Evolutionary conservation across 2,797 vertebrate genomes (phyloP).

Genomic region (Buphagus erythrorhynchus): DNA sequence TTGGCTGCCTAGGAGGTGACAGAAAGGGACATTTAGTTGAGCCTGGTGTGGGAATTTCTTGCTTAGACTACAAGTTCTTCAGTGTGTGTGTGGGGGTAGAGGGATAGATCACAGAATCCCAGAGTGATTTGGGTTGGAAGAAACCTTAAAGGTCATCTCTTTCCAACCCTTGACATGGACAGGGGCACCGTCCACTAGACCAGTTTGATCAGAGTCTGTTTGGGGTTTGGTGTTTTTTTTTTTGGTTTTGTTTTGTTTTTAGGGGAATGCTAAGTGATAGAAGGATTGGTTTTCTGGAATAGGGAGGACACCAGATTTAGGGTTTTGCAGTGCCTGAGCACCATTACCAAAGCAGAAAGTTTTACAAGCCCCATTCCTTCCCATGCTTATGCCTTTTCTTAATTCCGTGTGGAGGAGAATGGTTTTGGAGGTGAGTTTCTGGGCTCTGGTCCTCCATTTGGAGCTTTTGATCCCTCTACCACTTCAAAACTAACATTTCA

Average conservation of each 20-base stretch:
- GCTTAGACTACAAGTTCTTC: accelerated
- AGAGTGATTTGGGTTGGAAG: not conserved
- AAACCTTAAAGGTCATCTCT: not conserved
- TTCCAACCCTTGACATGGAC: not conserved
- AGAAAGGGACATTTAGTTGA: not conserved
- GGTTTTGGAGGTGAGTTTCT: accelerated
- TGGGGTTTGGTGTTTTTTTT: accelerated
- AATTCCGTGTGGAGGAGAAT: accelerated
- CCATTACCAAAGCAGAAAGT: accelerated
- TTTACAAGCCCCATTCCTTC: not conserved
- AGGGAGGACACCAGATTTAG: not conserved
- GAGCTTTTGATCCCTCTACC: not conserved
- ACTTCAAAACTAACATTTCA: not conserved
- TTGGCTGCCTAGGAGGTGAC: not conserved
- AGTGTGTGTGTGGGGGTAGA: not conserved
- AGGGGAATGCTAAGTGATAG: not conserved
- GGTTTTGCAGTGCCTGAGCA: not conserved
- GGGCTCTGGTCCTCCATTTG: not conserved
- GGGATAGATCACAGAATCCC: not conserved
- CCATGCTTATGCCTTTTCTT: accelerated
- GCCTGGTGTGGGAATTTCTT: not conserved
- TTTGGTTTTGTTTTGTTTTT: not conserved
- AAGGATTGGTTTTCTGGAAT: not conserved
- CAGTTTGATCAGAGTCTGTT: not conserved
- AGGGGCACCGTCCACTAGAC: not conserved